Conservation (phyloP, 2,888 invertebrate genomes). For the Campoplex nolae region DNA sequence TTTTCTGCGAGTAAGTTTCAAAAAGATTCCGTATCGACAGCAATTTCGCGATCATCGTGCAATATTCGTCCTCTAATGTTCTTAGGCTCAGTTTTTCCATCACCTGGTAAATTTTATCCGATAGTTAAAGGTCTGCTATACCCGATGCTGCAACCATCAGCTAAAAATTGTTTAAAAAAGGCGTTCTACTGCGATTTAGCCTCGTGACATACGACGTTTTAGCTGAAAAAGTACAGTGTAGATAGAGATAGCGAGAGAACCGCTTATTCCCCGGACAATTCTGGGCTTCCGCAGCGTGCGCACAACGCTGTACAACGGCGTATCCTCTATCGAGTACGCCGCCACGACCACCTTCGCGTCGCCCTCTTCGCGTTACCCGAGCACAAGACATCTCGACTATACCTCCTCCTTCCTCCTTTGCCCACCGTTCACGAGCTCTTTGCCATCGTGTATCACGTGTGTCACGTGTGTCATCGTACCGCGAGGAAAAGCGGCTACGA, state of each 20-base stretch:
- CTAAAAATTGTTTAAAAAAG: not conserved
- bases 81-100: no score
- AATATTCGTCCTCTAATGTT: not conserved
- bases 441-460: constrained; percentile 26
- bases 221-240: not conserved
- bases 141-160: no score
- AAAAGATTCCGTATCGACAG: not conserved
- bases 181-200: not conserved
- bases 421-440: constrained; percentile 21
- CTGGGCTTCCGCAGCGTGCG: constrained; percentile 43
- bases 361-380: constrained; percentile 25
- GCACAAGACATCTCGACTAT: constrained; percentile 14
- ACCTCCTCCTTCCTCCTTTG: not conserved
- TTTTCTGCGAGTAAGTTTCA: not conserved
- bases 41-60: not conserved
- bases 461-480: constrained; percentile 18
- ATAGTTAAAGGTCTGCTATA: no score
- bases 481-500: constrained; percentile 4
- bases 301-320: constrained; percentile 25
- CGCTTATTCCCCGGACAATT: constrained; percentile 48
- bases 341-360: constrained; percentile 47
- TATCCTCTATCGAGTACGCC: constrained; percentile 34
- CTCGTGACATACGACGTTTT: not conserved
- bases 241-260: not conserved
- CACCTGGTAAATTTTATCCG: no score